Base-by-base conservation (phyloP, 1,140 invertebrate genomes). In the Anoplolepis gracilipes region DNA sequence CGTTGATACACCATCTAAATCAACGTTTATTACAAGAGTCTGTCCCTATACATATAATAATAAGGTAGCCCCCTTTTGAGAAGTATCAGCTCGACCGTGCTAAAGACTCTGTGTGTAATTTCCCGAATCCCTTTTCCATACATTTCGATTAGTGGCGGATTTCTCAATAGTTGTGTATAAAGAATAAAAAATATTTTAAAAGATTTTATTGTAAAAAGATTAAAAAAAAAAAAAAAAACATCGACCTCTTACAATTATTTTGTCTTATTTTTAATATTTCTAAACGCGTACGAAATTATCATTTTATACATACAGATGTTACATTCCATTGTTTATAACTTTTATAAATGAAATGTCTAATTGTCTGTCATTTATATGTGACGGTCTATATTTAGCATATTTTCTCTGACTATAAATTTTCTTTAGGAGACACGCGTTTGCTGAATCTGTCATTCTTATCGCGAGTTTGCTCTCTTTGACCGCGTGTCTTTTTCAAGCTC, bases 1-100 rank as follows among this genome's bases (percentile, higher is more conserved):
- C 67, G 70, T 85, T 88, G 89, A 89, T 90, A 86, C 57, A 77
- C n/a, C 87, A 84, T 61, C 65, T 91, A 91, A 91, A 91, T 91
- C 88, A 90, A 65, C 49, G 85, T 91, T 91, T 91, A 91, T 90
- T 90, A 77, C 79, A 57, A 39, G 59, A 70, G 36, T 36, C 61
- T 70, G 65, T 36, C 65, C 65, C 33, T 11, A 73, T 65, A 46
- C 16, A 0, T 16, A 4, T 49, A 84, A 85, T 59, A 64, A 53
- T 67, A 28, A 46, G n/a, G n/a, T n/a, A n/a, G 79, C 62, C 72
- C 85, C 69, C 84, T 77, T 88, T 87, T 61, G 84, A 85, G 84
- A 79, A 53, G n/a, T 39, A 42, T 61, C 25, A 46, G 8, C 33
- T 59, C 33, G n/a, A 8, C 49, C 33, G 19, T 11, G 30, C n/a